Conservation (phyloP, 2,113 vertebrate species). For the Tichodroma muraria region DNA sequence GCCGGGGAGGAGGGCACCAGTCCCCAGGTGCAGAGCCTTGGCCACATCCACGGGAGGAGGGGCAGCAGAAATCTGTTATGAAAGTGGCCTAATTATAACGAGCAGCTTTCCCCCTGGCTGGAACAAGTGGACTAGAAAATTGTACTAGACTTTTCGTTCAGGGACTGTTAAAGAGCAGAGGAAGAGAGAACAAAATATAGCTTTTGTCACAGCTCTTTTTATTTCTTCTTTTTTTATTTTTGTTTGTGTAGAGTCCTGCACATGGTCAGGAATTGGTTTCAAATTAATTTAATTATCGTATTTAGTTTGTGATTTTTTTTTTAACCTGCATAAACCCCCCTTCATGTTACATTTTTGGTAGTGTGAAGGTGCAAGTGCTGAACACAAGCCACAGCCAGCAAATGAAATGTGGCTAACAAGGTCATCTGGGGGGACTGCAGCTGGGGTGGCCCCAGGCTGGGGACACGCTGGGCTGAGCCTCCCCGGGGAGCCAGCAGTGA, state of each 20-base stretch:
- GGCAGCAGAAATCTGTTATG: not conserved
- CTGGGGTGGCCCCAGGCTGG: not conserved
- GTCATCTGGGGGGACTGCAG: fast-evolving
- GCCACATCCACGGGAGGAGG: not conserved
- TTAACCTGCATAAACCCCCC: not conserved
- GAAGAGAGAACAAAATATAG: not conserved
- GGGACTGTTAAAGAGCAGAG: not conserved
- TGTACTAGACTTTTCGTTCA: not conserved
- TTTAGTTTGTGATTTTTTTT: not conserved
- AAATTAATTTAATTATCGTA: not conserved
- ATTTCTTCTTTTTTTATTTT: not conserved
- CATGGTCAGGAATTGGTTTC: not conserved
- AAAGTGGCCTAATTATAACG: not conserved
- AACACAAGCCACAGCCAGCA: not conserved
- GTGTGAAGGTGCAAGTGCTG: not conserved
- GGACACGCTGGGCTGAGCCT: too few species aligned
- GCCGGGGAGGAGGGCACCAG: not conserved
- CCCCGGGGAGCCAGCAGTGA: not conserved
- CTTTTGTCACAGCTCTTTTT: not conserved
- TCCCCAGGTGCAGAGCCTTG: not conserved
- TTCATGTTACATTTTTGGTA: not conserved
- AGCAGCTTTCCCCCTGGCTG: not conserved
- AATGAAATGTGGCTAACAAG: fast-evolving
- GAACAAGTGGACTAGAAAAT: conserved; percentile 41
- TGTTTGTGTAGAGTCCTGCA: not conserved